Conservation (phyloP, 2,888 invertebrate genomes). For the Lamellibrachia columna region DNA sequence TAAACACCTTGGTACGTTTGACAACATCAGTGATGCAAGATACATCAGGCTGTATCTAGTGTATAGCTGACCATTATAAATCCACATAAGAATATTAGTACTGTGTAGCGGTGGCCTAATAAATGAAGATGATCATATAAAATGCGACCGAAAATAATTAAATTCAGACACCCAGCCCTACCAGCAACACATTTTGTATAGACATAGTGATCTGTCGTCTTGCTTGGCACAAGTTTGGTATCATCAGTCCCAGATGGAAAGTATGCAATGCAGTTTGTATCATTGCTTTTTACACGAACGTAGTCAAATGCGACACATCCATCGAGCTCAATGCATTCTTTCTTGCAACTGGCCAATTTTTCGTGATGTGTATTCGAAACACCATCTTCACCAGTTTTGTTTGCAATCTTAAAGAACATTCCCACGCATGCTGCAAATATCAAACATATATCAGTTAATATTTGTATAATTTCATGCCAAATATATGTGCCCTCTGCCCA, state of each 20-base stretch:
- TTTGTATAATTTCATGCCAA: neutral
- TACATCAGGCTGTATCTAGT: neutral
- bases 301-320: neutral
- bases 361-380: neutral
- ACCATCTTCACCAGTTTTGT: neutral
- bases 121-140: neutral
- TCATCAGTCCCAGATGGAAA: neutral
- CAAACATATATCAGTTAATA: neutral
- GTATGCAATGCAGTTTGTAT: neutral
- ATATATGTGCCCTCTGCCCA: too few species aligned
- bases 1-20: neutral
- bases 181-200: neutral
- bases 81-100: neutral
- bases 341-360: neutral
- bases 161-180: neutral
- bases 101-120: neutral
- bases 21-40: neutral
- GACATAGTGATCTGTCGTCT: neutral
- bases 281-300: neutral
- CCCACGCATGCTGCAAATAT: neutral
- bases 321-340: neutral
- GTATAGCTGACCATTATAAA: neutral
- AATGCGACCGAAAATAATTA: neutral
- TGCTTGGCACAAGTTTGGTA: neutral
- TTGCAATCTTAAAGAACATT: neutral